Percentiles rank a stretch among this genome's conserved stretches.
These are phyloP conservation scores for Limenitis camilla DNA, from an alignment of 2,888 invertebrate genomes.

Conservation along the genomic window DNA sequence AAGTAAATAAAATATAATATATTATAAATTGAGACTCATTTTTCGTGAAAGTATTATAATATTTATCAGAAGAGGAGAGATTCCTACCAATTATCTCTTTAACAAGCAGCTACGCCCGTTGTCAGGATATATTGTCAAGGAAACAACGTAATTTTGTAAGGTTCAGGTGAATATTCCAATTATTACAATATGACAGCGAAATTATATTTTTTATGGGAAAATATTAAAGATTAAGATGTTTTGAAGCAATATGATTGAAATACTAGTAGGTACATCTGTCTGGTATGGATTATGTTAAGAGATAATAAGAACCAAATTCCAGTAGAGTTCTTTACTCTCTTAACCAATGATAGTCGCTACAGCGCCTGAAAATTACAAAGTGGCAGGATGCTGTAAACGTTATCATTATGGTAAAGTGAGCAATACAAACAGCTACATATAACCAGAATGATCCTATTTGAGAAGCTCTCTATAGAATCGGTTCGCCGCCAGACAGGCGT, in stretches of 20 bases:
- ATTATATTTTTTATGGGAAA: neutral
- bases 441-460: conserved; percentile 11
- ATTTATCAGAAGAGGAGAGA: neutral
- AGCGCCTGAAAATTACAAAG: conserved; percentile 6
- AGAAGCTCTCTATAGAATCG: conserved; percentile 3
- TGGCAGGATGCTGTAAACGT: conserved; percentile 8
- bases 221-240: too few species aligned
- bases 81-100: conserved; percentile 6
- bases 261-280: too few species aligned
- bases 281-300: too few species aligned
- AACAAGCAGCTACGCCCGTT: conserved; percentile 6
- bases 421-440: conserved; percentile 7
- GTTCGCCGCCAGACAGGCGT: conserved; percentile 11
- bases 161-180: neutral
- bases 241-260: too few species aligned
- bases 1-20: neutral
- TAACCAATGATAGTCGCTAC: too few species aligned
- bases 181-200: neutral
- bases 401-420: conserved; percentile 8
- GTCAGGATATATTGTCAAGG: conserved; percentile 10
- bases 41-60: neutral
- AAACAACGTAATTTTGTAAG: conserved; percentile 8
- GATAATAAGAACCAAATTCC: too few species aligned
- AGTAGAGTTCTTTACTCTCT: too few species aligned
- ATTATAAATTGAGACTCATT: neutral